Evolutionary conservation across 2,888 invertebrate genomes (phyloP), one percentile per base, ranked within the genome.

Genomic region (Cephus nigrinus): DNA sequence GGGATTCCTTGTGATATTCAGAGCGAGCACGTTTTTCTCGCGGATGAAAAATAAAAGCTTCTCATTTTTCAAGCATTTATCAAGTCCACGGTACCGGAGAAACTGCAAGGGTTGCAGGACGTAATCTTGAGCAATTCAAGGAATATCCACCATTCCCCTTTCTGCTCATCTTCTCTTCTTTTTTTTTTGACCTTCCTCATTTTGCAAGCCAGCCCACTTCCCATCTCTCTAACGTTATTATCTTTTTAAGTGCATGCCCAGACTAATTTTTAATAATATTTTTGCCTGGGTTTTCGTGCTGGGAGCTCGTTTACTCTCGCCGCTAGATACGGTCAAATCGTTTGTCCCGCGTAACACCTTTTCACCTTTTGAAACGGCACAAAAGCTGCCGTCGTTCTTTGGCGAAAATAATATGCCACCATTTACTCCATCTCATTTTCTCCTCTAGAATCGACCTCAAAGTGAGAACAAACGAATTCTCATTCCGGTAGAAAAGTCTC

Each of bases 61-160:
- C 76, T 73, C 68, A 55, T 77, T 77, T 77, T 77, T 77, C 76
- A 76, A 82, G 83, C 86, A 87, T 89, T 88, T 88, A 88, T 89
- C 88, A 89, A 87, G 86, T 79, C 85, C 82, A 81, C 80, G 79
- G 79, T 71, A 69, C 75, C 76, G 85, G 80, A 82, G 84, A 87
- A 89, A 88, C 84, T 88, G 86, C 87, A 85, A 80, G 85, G 82
- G 81, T 86, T 86, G 87, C 88, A 87, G 84, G 88, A 89, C 83
- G 86, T 88, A 89, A 89, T 89, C 89, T 89, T 87, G 84, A 86
- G 85, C 86, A 86, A 86, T 87, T 88, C 86, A 83, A 87, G 86
- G 87, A 85, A 85, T 84, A 84, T 85, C 86, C 82, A 83, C 83
- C 82, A 82, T 81, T 84, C 80, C 77, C 73, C 77, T 72, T 32